phyloP scores from a whole-genome alignment of 2,888 invertebrate genomes.

The Drosophila ezoana region DNA sequence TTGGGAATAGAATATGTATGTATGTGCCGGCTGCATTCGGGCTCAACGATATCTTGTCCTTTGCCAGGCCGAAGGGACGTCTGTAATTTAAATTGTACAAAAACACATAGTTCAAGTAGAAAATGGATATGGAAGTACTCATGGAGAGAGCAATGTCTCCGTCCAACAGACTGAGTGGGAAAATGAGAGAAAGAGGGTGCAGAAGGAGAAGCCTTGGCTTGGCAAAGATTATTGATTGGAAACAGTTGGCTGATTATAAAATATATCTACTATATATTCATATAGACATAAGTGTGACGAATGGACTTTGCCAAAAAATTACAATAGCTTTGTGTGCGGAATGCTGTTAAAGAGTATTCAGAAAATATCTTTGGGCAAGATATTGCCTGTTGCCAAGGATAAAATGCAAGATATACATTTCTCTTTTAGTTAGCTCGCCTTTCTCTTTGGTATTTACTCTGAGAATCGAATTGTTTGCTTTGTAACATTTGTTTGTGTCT shows the following conservation, averaged over 20 bases:
- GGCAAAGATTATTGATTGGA: conserved; percentile 54
- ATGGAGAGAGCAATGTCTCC: neutral
- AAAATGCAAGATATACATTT: neutral
- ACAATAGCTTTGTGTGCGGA: neutral
- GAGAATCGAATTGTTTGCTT: no score
- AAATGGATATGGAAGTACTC: neutral
- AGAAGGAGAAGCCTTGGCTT: conserved; percentile 1
- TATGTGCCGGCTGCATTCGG: conserved; percentile 31
- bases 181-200: neutral
- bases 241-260: conserved; percentile 5
- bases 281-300: neutral
- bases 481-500: neutral
- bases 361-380: neutral
- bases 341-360: neutral
- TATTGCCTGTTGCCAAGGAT: neutral
- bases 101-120: conserved; percentile 18
- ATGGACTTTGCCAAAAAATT: neutral
- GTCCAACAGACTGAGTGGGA: neutral
- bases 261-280: neutral
- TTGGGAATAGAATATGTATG: conserved; percentile 24
- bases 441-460: no score
- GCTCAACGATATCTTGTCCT: conserved; percentile 21
- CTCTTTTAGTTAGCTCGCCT: no score
- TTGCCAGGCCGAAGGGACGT: conserved; percentile 33
- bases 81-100: conserved; percentile 62